A percentile compares a stretch with the other conserved stretches of the same genome.
phyloP scores from a whole-genome alignment of 1,140 invertebrate species.

The Lamellibrachia luymesi region DNA sequence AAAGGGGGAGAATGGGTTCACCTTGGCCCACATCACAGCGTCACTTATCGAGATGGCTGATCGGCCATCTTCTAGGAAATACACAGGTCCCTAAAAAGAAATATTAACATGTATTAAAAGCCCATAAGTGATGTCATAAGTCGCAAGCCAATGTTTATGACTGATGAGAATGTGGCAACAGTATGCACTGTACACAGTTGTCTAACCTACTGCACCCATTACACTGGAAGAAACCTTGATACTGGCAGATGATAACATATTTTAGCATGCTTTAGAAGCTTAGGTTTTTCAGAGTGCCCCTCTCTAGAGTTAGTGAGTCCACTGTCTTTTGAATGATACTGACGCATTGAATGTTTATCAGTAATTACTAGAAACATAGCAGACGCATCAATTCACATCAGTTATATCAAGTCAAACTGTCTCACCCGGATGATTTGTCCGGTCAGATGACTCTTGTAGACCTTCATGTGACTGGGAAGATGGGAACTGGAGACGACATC shows the following conservation, averaged over 20 bases:
- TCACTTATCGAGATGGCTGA: constrained; percentile 58
- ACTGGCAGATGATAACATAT: too few relatives aligned
- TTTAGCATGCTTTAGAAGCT: too few relatives aligned
- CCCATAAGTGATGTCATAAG: not conserved
- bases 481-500: constrained; percentile 56
- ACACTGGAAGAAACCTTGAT: too few relatives aligned
- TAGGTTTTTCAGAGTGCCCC: too few relatives aligned
- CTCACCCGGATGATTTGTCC: constrained; percentile 53
- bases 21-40: constrained; percentile 61
- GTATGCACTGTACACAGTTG: too few relatives aligned
- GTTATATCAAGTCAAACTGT: constrained; percentile 17
- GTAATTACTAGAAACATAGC: too few relatives aligned
- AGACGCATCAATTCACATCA: not conserved
- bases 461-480: constrained; percentile 58
- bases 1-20: constrained; percentile 59
- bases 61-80: constrained; percentile 57
- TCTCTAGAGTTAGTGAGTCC: too few relatives aligned
- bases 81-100: constrained; percentile 55
- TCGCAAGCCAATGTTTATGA: too few relatives aligned
- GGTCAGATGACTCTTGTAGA: constrained; percentile 54
- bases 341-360: too few relatives aligned
- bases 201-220: too few relatives aligned
- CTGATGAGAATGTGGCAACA: too few relatives aligned
- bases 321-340: too few relatives aligned
- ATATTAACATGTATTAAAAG: not conserved